A percentile compares a stretch with the other conserved stretches of the same genome.
These are phyloP conservation scores for Pomatostomus ruficeps DNA, from an alignment of 2,113 vertebrate species.

Conservation along the genomic window DNA sequence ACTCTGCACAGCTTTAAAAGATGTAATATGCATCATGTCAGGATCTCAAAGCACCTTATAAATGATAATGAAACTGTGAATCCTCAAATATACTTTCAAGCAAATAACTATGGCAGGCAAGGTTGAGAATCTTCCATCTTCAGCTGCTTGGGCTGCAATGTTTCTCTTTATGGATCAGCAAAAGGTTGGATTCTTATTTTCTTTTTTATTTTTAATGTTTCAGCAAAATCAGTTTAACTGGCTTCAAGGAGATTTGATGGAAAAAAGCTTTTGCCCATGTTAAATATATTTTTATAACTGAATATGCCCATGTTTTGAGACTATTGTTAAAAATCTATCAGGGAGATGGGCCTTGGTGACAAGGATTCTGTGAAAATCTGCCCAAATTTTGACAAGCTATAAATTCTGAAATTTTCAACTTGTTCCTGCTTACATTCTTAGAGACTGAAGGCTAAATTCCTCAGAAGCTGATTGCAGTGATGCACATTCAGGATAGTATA, in stretches of 20 bases:
- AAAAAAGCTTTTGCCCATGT: background rate
- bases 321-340: slow-evolving; percentile 3
- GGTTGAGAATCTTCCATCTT: background rate
- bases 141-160: background rate
- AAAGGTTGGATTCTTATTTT: background rate
- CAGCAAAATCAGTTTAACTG: background rate
- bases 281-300: background rate
- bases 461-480: background rate
- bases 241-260: background rate
- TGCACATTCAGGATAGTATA: background rate
- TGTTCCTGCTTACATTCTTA: slow-evolving; percentile 14
- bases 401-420: background rate
- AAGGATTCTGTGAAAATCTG: slow-evolving; percentile 26
- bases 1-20: background rate
- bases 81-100: background rate
- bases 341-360: background rate
- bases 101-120: background rate
- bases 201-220: background rate
- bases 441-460: background rate
- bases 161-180: background rate
- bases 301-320: background rate
- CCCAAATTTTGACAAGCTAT: slow-evolving; percentile 9
- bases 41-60: background rate
- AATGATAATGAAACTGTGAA: background rate
- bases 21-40: background rate